Evolutionary conservation across 2,797 vertebrate species (phyloP), one percentile per base, ranked within the genome.

Genomic region (Amniataba percoides): DNA sequence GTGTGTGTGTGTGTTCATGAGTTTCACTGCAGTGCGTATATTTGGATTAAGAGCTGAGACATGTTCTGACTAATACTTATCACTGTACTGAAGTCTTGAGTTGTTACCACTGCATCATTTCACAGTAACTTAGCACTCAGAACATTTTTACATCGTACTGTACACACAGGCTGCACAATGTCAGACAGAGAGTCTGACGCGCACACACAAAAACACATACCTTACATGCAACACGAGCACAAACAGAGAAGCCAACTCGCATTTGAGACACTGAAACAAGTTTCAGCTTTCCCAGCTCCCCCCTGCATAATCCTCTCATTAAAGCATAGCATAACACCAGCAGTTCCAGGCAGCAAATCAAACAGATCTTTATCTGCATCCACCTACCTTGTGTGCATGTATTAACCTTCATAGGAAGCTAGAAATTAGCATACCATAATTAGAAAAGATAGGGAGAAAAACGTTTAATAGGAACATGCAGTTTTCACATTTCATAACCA

Each of bases 11-110:
- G 65, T 72, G 71, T 70, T 42, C 14, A 42, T 27, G 42, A 49
- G 42, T 64, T 19, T 75, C 12, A 43, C 27, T 76, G 65, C 64
- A 51, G 57, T 85, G 82, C 79, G 69, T 88, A 76, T 64, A 71
- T 84, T 83, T 81, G 76, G 75, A 88, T 90, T 88, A 85, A 85
- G 83, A 55, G 57, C 57, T 36, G 13, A 89, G 82, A 90, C 88
- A 88, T 92, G 90, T 86, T 87, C 67, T 66, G 83, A 93, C 92
- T 90, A 77, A 93, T 91, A 80, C 85, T 75, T 51, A 70, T 53
- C 31, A 40, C 59, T 49, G 56, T 31, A 60, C 40, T 65, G 5
- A 73, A 66, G 71, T 74, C 70, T 71, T 53, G 10, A 65, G 49
- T 25, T 51, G 34, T 9, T 1, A 43, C 48, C 4, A 4, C 34